These are phyloP conservation scores for Embiotoca jacksoni DNA, from an alignment of 2,113 vertebrate species.

Conservation along the genomic window DNA sequence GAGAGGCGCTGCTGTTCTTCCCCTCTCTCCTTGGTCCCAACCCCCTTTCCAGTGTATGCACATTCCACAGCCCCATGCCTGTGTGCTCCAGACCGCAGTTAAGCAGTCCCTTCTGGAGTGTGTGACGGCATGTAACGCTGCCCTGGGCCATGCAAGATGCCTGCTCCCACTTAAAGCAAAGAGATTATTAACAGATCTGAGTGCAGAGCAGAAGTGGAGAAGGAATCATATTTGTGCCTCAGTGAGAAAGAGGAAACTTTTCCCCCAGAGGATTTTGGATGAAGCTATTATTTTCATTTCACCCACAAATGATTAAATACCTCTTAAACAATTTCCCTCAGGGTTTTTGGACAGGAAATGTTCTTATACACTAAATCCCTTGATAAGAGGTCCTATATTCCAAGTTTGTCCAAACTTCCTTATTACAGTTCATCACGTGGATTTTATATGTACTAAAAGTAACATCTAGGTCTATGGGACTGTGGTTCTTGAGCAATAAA, in stretches of 20 bases:
- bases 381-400: constrained; percentile 40
- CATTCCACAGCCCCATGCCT: constrained; percentile 70
- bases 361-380: constrained; percentile 52
- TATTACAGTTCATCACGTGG: constrained; percentile 25
- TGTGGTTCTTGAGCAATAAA: not conserved
- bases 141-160: constrained; percentile 73
- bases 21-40: constrained; percentile 32
- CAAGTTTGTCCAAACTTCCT: constrained; percentile 16
- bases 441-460: constrained; percentile 35
- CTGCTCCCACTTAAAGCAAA: constrained; percentile 82
- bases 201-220: constrained; percentile 35
- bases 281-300: constrained; percentile 54
- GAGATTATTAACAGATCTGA: constrained; percentile 83
- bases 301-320: constrained; percentile 59
- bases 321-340: constrained; percentile 43
- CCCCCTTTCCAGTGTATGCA: constrained; percentile 49
- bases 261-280: constrained; percentile 34
- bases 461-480: constrained; percentile 5
- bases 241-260: constrained; percentile 34
- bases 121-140: constrained; percentile 80
- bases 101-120: constrained; percentile 84
- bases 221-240: constrained; percentile 38
- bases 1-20: constrained; percentile 21
- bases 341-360: constrained; percentile 57
- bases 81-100: constrained; percentile 81